Evolutionary conservation across 1,140 invertebrate species (phyloP), one percentile per base, ranked within the genome.

Genomic region (Meloidogyne floridensis): DNA sequence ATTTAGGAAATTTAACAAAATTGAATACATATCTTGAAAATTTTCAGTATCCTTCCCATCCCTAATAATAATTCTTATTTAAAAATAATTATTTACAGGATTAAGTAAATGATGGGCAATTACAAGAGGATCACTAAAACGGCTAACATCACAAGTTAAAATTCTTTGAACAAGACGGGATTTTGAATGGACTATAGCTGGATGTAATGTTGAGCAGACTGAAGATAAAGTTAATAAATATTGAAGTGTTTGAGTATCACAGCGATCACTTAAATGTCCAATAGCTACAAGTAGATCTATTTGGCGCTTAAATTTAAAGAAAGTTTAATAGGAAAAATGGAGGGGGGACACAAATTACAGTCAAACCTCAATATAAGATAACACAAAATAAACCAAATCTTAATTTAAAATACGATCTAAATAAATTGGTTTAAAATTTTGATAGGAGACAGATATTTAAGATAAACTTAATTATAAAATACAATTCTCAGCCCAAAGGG

Each of bases 151-250:
- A 51, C 84, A 83, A 53, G 86, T 90, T 5, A 89, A 76, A 69
- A 89, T 89, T 51, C 88, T 75, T 80, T 89, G 87, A 5, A 90
- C 87, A 7, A 89, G 80, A 69, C 87, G 78, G 73, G 87, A 88
- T 75, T 88, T 88, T 9, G 86, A 82, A 78, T 89, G 87, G 18
- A 89, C 85, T 72, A 89, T 85, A 18, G 85, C 88, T 69, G 89
- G 89, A 81, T 89, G 87, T n/a, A 80, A 56, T 3, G 82, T 83
- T 20, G 80, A 82, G 72, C 88, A 90, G 0, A 90, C 70, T 3
- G 83, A 85, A 0, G 84, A 73, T 10, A 84, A 80, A 11, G 80
- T 84, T 43, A 90, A 72, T n/a, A 89, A 80, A 54, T 84, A 74
- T 10, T 87, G 78, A 3, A 89, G 72, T 10, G 85, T 88, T 13